A percentile compares a stretch with the other conserved stretches of the same genome.
Evolutionary conservation across 2,888 invertebrate genomes (phyloP).

Genomic region (Selenia dentaria): DNA sequence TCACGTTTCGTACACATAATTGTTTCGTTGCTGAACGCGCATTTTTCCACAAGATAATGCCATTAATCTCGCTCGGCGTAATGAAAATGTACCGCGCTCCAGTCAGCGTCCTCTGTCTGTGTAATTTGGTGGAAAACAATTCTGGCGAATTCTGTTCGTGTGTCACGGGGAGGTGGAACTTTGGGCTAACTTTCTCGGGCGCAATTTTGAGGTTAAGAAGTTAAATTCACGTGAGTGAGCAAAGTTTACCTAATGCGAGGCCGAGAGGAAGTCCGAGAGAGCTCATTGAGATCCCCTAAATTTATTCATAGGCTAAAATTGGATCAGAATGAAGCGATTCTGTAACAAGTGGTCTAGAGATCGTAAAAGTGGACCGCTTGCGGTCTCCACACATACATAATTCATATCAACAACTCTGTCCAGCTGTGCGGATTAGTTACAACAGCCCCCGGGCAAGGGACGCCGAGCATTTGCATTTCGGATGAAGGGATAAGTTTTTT

Average conservation of each 20-base stretch:
- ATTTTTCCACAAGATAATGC: constrained; percentile 74
- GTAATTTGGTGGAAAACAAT: constrained; percentile 59
- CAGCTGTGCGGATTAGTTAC: constrained; percentile 47
- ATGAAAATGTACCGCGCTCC: constrained; percentile 65
- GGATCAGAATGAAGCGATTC: constrained; percentile 46
- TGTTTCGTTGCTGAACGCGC: constrained; percentile 62
- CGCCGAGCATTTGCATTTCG: constrained; percentile 52
- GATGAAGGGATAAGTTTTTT: constrained; percentile 50
- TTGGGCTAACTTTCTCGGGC: constrained; percentile 38
- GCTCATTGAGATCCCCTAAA: constrained; percentile 42
- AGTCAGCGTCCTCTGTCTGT: constrained; percentile 43
- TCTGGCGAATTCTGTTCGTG: constrained; percentile 49
- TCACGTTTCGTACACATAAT: constrained; percentile 55
- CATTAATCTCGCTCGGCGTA: constrained; percentile 67
- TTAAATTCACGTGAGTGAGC: constrained; percentile 47
- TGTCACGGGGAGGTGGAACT: constrained; percentile 43
- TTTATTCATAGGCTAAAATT: constrained; percentile 65
- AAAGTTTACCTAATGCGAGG: constrained; percentile 34
- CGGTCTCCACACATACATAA: constrained; percentile 50
- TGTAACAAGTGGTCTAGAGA: constrained; percentile 36
- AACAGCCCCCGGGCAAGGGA: constrained; percentile 41
- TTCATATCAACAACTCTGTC: constrained; percentile 55
- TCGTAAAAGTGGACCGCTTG: constrained; percentile 42
- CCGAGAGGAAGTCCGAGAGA: constrained; percentile 13
- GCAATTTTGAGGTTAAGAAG: constrained; percentile 50